Percentiles rank a stretch among this genome's conserved stretches.
These are phyloP conservation scores for Alectoris magna DNA, from an alignment of 2,797 vertebrate genomes.

Conservation along the genomic window DNA sequence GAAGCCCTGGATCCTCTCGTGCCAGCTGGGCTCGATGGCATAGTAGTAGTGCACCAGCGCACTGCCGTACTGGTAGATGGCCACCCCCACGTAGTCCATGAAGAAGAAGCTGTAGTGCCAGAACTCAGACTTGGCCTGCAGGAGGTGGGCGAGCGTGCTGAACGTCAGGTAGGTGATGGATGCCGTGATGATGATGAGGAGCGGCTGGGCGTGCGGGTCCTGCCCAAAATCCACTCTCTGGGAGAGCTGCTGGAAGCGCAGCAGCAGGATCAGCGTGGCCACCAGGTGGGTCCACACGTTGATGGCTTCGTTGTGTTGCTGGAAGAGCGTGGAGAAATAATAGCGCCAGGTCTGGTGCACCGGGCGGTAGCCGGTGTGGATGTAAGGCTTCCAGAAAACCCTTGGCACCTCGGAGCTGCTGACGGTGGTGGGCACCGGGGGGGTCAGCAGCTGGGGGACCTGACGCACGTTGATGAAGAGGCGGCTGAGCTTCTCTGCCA, in stretches of 20 bases:
- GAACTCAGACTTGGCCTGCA: conserved; percentile 95
- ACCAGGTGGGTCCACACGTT: conserved; percentile 95
- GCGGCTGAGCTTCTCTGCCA: conserved; percentile 89
- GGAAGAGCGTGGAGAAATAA: conserved; percentile 93
- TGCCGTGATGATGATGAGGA: conserved; percentile 88
- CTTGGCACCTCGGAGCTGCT: conserved; percentile 87
- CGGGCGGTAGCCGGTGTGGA: conserved; percentile 89
- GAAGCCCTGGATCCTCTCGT: conserved; percentile 79
- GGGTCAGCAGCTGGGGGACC: conserved; percentile 85
- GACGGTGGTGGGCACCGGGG: conserved; percentile 87
- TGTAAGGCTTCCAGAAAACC: conserved; percentile 93
- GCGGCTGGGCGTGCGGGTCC: conserved; percentile 89
- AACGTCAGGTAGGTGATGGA: conserved; percentile 91
- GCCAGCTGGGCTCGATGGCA: conserved; percentile 89
- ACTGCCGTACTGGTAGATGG: conserved; percentile 93
- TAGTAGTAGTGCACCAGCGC: conserved; percentile 94
- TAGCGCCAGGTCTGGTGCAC: conserved; percentile 90
- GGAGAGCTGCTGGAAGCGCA: conserved; percentile 86
- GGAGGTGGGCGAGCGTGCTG: conserved; percentile 92
- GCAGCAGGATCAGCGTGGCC: conserved; percentile 87
- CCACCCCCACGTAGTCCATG: conserved; percentile 94
- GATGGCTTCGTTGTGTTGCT: conserved; percentile 93
- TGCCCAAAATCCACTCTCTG: conserved; percentile 88
- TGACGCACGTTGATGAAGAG: conserved; percentile 86
- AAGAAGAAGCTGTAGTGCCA: conserved; percentile 97